These are phyloP conservation scores for Acanthurus tractus DNA, from an alignment of 2,797 vertebrate genomes.

Conservation along the genomic window DNA sequence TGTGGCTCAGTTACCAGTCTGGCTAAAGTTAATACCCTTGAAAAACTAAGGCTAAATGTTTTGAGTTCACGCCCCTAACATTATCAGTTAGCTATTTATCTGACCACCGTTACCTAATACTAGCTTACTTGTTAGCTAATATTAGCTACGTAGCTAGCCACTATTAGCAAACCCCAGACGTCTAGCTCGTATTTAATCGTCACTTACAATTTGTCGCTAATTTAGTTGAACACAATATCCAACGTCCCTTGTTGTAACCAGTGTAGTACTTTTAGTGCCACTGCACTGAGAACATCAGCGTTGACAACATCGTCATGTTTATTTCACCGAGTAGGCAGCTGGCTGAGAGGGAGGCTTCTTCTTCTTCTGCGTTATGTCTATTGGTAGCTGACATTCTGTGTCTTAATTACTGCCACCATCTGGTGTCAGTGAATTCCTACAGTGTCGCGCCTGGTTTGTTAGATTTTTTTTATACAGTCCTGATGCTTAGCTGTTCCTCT, in stretches of 20 bases:
- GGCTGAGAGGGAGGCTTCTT: conserved; percentile 4
- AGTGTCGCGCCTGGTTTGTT: neutral
- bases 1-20: rapidly evolving
- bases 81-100: conserved; percentile 36
- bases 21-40: neutral
- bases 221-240: conserved; percentile 8
- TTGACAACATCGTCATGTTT: conserved; percentile 74
- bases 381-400: neutral
- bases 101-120: conserved; percentile 59
- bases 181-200: neutral
- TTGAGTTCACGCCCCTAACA: conserved; percentile 32
- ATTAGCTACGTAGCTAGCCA: conserved; percentile 38
- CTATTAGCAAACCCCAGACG: neutral
- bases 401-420: neutral
- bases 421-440: neutral
- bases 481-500: neutral
- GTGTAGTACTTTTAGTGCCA: conserved; percentile 16
- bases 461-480: neutral
- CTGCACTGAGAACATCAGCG: conserved; percentile 6
- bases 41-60: neutral
- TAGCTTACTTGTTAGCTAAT: conserved; percentile 59
- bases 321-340: conserved; percentile 42
- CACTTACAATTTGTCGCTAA: conserved; percentile 59
- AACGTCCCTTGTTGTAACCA: neutral
- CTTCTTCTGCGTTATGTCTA: neutral